phyloP scores from a whole-genome alignment of 2,797 vertebrate species.

The Chaunax sp. region DNA sequence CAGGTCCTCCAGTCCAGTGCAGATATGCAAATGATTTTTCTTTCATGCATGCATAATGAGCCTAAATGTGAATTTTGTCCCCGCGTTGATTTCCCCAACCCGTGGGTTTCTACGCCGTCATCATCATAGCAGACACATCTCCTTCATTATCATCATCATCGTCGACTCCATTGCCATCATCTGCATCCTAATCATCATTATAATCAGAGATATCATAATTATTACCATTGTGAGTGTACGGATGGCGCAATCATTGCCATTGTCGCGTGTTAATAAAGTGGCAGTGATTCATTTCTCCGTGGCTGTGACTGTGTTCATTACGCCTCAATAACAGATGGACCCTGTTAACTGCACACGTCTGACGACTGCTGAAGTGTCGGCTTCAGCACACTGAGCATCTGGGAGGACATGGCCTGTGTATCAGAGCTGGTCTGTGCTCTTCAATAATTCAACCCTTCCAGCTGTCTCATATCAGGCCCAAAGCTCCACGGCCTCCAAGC shows the following conservation, averaged over 20 bases:
- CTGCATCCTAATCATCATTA: conserved; percentile 76
- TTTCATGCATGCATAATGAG: conserved; percentile 69
- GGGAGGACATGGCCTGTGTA: conserved; percentile 76
- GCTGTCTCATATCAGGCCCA: conserved; percentile 78
- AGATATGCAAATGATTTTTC: conserved; percentile 63
- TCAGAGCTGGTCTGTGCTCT: conserved; percentile 72
- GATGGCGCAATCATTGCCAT: conserved; percentile 66
- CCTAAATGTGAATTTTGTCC: conserved; percentile 44
- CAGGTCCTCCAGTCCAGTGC: conserved; percentile 53
- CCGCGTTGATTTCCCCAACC: conserved; percentile 53
- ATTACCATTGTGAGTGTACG: conserved; percentile 63
- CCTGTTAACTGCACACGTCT: conserved; percentile 78
- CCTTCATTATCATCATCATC: conserved; percentile 56
- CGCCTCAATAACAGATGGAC: conserved; percentile 80
- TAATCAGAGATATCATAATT: conserved; percentile 79
- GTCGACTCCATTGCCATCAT: conserved; percentile 50
- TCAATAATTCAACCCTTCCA: conserved; percentile 84
- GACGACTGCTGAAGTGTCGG: conserved; percentile 79
- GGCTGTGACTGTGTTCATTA: conserved; percentile 75
- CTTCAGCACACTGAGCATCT: conserved; percentile 77
- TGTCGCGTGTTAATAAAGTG: conserved; percentile 72
- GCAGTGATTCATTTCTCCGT: conserved; percentile 72
- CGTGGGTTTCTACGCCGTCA: conserved; percentile 35
- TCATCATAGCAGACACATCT: conserved; percentile 20
- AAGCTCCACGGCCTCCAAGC: conserved; percentile 61